Base-by-base conservation (phyloP, 2,888 invertebrate genomes). In the Ryuthela nishihirai region DNA sequence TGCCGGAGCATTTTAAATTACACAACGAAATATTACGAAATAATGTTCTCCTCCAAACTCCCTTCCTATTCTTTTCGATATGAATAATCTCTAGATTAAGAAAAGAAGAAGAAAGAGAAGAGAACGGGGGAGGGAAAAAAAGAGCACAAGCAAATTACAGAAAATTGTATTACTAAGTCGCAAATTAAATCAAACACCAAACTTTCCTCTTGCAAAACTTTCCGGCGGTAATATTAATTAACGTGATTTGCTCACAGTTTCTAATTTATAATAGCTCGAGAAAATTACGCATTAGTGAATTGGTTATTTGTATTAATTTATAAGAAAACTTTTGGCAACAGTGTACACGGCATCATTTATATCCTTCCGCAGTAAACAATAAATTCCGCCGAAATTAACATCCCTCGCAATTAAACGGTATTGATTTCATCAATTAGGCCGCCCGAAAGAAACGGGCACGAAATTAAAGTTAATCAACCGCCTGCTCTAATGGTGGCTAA, bases 271-370 rank as follows among this genome's bases (percentile, higher is more conserved):
- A 59, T 59, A 59, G 59, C 59, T 52, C 50, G 43, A 47, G 53
- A 59, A 59, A 59, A 59, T 59, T 59, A 59, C 59, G 59, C 59
- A 59, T 59, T 59, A 59, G 53, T 59, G 59, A 59, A 59, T 59
- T 59, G 59, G 59, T 59, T 59, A 59, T 59, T 59, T 59, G 59
- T 59, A 59, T 59, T 59, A 59, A 59, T 59, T 59, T 50, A 59
- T 59, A 59, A 52, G 59, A 59, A 59, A 59, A 59, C 59, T 59
- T 47, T 48, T n/a, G n/a, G n/a, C n/a, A n/a, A n/a, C n/a, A n/a
- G n/a, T n/a, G n/a, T n/a, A n/a, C 42, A 47, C 59, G 59, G 50
- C 59, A 53, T 59, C 59, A 59, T 59, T 59, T 59, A 59, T 59
- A 59, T 59, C 59, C 48, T 44, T 45, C 46, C 47, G 52, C 56